Percentiles rank a stretch among this genome's conserved stretches.
These are phyloP conservation scores for Latrodectus hesperus DNA, from an alignment of 2,888 invertebrate species.

Conservation along the genomic window DNA sequence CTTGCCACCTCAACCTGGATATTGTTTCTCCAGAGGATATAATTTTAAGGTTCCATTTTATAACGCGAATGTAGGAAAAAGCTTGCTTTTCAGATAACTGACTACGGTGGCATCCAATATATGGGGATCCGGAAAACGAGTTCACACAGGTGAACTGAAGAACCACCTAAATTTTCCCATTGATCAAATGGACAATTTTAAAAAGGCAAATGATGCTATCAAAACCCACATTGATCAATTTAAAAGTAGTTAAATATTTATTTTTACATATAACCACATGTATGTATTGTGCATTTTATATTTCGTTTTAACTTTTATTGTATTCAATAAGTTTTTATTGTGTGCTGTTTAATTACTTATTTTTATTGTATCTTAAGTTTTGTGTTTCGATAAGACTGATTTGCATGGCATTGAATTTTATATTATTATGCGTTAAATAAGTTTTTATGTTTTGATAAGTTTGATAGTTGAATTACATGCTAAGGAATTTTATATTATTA, in stretches of 20 bases:
- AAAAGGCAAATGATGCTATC: neutral
- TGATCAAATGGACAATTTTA: neutral
- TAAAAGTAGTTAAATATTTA: neutral
- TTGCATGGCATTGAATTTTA: no score
- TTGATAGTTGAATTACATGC: no score
- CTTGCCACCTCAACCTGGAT: neutral
- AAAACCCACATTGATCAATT: neutral
- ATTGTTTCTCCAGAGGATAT: neutral
- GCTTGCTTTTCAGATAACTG: neutral
- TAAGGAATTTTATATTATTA: no score
- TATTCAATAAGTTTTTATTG: no score
- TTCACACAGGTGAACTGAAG: neutral
- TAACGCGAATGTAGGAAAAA: neutral
- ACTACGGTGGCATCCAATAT: neutral
- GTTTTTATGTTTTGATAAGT: no score
- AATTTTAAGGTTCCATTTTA: neutral
- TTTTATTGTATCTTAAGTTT: no score
- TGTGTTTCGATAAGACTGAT: no score
- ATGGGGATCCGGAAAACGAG: neutral
- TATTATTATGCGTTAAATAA: no score
- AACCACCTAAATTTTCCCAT: neutral
- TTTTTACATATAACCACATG: neutral
- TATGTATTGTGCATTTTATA: neutral
- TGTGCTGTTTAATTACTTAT: no score
- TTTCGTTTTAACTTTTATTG: no score